These are phyloP conservation scores for Speoplatyrhinus poulsoni DNA, from an alignment of 2,113 vertebrate genomes.

Conservation along the genomic window DNA sequence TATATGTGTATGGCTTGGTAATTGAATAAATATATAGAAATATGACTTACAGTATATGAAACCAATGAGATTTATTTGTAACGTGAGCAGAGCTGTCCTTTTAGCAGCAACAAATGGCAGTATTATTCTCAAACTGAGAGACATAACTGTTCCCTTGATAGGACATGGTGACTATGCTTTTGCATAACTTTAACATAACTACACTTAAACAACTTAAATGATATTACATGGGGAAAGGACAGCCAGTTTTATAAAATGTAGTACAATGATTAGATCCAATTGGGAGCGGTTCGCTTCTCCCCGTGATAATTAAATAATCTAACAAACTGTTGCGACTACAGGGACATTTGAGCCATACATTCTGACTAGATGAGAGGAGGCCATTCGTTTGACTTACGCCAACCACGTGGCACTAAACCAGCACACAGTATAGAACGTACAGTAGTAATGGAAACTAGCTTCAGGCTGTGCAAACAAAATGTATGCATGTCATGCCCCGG, in stretches of 20 bases:
- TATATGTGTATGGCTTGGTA: slow-evolving; percentile 33
- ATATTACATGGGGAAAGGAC: too few species aligned
- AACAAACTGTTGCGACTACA: background rate
- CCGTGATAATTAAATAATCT: background rate
- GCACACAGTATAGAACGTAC: background rate
- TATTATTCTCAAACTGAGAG: slow-evolving; percentile 29
- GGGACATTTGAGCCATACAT: background rate
- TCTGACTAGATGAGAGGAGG: background rate
- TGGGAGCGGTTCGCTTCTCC: background rate
- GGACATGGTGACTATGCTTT: background rate
- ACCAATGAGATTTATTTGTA: background rate
- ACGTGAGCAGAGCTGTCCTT: slow-evolving; percentile 11
- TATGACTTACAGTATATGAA: too few species aligned
- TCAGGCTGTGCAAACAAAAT: background rate
- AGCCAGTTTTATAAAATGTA: background rate
- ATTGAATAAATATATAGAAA: too few species aligned
- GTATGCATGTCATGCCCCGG: background rate
- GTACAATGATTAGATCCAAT: background rate
- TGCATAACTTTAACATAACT: background rate
- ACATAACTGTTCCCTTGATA: background rate
- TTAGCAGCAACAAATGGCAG: slow-evolving; percentile 37
- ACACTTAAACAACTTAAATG: too few species aligned
- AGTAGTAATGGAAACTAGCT: background rate
- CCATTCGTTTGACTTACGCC: background rate
- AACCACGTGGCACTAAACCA: background rate